Conservation (phyloP, 2,888 invertebrate species). For the Sympetrum striolatum region DNA sequence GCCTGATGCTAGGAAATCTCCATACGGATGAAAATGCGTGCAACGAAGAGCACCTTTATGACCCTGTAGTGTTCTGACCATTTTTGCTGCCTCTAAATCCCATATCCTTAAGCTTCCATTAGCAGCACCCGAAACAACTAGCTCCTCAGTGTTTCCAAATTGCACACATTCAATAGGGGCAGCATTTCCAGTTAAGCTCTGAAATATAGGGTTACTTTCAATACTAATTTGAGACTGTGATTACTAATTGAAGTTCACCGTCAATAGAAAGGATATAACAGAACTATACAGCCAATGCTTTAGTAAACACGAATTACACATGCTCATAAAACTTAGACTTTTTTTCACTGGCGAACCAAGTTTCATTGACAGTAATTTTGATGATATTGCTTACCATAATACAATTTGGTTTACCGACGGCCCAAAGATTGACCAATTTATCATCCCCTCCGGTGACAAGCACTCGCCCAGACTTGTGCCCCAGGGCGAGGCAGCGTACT, state of each 20-base stretch:
- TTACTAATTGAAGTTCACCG: background rate
- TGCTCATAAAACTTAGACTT: background rate
- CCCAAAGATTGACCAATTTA: constrained; percentile 97
- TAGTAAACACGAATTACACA: background rate
- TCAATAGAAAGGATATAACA: constrained; percentile 9
- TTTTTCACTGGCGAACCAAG: background rate
- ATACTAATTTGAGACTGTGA: background rate
- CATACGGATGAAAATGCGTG: constrained; percentile 96
- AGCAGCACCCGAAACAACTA: constrained; percentile 93
- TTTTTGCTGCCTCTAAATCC: constrained; percentile 94
- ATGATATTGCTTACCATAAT: constrained; percentile 76
- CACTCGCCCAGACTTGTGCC: constrained; percentile 89
- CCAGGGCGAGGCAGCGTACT: constrained; percentile 87
- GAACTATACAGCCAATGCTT: background rate
- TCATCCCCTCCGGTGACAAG: constrained; percentile 96
- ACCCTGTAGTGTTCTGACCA: constrained; percentile 88
- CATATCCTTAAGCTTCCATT: constrained; percentile 94
- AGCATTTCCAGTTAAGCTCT: constrained; percentile 93
- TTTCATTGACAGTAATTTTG: background rate
- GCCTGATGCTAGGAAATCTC: constrained; percentile 91
- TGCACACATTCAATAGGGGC: constrained; percentile 94
- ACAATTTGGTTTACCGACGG: constrained; percentile 92
- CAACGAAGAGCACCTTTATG: constrained; percentile 85
- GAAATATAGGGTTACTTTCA: constrained; percentile 52
- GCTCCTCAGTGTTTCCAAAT: constrained; percentile 93